A percentile compares a stretch with the other conserved stretches of the same genome.
Evolutionary conservation across 92 coral and sea anemone genomes (phyloP).

Genomic region (Parazoanthus swiftii): DNA sequence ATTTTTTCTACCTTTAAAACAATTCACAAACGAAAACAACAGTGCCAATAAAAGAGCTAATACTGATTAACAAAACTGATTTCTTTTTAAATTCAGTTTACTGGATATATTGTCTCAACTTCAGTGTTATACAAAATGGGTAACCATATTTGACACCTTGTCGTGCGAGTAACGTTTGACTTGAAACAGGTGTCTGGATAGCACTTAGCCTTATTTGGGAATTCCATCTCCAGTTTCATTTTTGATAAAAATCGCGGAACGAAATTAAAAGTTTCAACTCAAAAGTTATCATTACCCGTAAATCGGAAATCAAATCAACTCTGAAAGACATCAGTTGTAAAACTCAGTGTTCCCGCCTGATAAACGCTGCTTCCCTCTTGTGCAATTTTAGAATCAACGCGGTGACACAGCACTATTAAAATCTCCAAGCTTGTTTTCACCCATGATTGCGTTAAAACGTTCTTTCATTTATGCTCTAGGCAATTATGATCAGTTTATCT

Average conservation of each 20-base stretch:
- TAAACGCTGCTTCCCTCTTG: not conserved
- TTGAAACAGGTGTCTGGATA: not conserved
- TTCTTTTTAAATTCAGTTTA: not conserved
- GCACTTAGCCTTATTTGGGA: no score
- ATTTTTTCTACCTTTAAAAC: no score
- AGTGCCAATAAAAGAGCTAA: not conserved
- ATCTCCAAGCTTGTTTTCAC: constrained; percentile 1
- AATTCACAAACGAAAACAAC: not conserved
- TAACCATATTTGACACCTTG: no score
- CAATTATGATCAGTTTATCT: not conserved
- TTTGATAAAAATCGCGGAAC: not conserved
- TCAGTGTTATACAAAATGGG: not conserved
- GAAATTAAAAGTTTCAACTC: not conserved
- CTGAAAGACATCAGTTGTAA: not conserved
- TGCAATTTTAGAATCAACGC: constrained; percentile 14
- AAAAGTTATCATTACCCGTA: not conserved
- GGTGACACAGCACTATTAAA: constrained; percentile 3
- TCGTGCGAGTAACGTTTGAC: not conserved
- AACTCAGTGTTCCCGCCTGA: not conserved
- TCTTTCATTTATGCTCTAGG: not conserved
- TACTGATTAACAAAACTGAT: not conserved
- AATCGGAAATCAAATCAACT: constrained; percentile 23
- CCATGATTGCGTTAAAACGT: not conserved
- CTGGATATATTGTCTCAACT: not conserved
- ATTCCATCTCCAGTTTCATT: not conserved